These are phyloP conservation scores for Myotis brandtii DNA, from an alignment of 2,113 vertebrate species.

Conservation along the genomic window DNA sequence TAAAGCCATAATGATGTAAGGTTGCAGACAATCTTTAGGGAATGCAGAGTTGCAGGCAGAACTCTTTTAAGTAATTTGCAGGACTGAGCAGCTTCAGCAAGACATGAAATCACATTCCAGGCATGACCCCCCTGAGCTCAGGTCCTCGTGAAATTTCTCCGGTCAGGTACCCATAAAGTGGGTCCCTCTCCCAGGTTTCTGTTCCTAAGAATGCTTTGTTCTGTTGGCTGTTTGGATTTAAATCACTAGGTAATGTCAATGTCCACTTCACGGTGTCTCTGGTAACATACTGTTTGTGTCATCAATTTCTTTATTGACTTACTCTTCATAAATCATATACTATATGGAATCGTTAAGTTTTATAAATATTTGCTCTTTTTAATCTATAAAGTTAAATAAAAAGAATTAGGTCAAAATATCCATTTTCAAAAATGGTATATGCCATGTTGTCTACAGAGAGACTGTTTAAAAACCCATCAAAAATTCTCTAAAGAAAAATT, in stretches of 20 bases:
- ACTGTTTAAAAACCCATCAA: neutral
- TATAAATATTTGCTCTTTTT: neutral
- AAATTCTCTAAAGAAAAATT: neutral
- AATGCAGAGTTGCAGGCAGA: neutral
- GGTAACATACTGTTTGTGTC: neutral
- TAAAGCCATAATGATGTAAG: neutral
- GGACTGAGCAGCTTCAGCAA: accelerated
- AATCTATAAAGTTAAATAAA: neutral
- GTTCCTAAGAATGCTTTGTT: neutral
- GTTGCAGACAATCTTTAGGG: neutral
- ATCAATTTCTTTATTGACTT: neutral
- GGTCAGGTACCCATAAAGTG: accelerated
- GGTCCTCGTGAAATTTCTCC: accelerated
- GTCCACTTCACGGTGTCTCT: neutral
- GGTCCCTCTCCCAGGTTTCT: neutral
- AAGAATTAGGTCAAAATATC: neutral
- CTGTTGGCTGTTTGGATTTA: neutral
- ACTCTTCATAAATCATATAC: neutral
- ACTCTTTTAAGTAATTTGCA: neutral
- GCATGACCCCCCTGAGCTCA: accelerated
- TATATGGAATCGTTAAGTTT: neutral
- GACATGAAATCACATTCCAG: accelerated
- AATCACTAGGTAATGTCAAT: neutral
- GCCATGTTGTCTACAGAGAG: neutral
- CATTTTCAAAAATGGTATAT: neutral